Evolutionary conservation across 2,797 vertebrate genomes (phyloP), one percentile per base, ranked within the genome.

Genomic region (Manis crassicaudata): DNA sequence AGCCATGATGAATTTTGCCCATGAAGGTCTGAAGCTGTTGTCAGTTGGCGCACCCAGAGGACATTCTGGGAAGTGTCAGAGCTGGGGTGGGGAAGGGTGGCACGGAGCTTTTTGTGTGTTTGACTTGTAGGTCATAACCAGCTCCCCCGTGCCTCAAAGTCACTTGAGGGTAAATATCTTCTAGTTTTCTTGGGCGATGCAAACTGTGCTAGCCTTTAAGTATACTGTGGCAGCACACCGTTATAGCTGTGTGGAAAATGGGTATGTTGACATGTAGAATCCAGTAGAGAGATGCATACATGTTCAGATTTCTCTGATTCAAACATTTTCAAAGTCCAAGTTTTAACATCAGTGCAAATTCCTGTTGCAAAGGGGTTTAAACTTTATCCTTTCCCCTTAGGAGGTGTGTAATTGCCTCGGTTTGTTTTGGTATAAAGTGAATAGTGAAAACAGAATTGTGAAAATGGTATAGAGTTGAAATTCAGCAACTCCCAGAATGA

Each of bases 21-120:
- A 87, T 81, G 95, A 92, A 97, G 96, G 62, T 89, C 97, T 89
- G 81, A 95, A 97, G 93, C 97, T 97, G 92, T 83, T 97, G 77
- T 97, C 68, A 63, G 12, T 95, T 97, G 96, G 67, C 32, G 46
- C 79, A 94, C 54, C 21, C 92, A 91, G 96, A 96, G 94, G 95
- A 90, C 95, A 89, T 67, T 90, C 94, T 97, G 88, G 95, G 63
- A 80, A 97, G 72, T 2, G 0, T 77, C 87, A 65, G 84, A 84
- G 93, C 93, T 97, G 97, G 95, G 32, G 7, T 29, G 21, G 43
- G 16, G 40, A 68, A 46, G 68, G 56, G 37, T 56, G 65, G 29
- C 37, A 50, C 11, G 84, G 95, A 95, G 88, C n/a, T 88, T 96
- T 97, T 35, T 90, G 76, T 96, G 67, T 95, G 87, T 96, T 98